Evolutionary conservation across 2,888 invertebrate genomes (phyloP).

Genomic region (Erebia ligea): DNA sequence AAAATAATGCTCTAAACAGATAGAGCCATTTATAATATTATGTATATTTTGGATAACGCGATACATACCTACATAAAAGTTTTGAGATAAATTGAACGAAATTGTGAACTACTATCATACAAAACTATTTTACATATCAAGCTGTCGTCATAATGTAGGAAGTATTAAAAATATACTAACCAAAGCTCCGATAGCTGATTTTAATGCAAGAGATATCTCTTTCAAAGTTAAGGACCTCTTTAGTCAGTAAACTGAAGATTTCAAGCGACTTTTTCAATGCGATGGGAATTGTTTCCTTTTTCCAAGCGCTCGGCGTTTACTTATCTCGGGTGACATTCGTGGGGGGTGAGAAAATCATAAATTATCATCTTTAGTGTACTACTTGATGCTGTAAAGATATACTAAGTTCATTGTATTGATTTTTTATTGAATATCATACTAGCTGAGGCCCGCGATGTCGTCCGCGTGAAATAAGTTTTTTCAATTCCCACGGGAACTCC

Average conservation of each 20-base stretch:
- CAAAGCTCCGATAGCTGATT: conserved; percentile 11
- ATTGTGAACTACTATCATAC: too few relatives aligned
- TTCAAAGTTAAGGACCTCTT: conserved; percentile 47
- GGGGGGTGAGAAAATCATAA: conserved; percentile 36
- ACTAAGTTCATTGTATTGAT: not conserved
- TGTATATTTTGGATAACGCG: too few relatives aligned
- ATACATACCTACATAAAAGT: too few relatives aligned
- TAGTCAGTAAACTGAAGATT: conserved; percentile 47
- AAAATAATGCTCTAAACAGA: too few relatives aligned
- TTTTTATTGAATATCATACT: not conserved
- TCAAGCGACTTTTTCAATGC: conserved; percentile 46
- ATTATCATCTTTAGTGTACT: conserved; percentile 33
- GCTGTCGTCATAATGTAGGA: too few relatives aligned
- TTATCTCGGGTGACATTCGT: conserved; percentile 37
- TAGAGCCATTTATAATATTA: too few relatives aligned
- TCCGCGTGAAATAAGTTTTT: too few relatives aligned
- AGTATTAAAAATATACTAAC: not conserved
- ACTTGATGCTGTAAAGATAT: conserved; percentile 20
- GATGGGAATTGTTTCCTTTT: conserved; percentile 45
- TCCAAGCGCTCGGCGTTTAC: conserved; percentile 35
- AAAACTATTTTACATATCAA: too few relatives aligned
- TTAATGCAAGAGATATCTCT: conserved; percentile 36
- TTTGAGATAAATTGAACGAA: too few relatives aligned
- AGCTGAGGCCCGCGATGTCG: too few relatives aligned
- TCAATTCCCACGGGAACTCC: too few relatives aligned